Conservation (phyloP, 2,888 invertebrate species). For the Pelosia muscerda region DNA sequence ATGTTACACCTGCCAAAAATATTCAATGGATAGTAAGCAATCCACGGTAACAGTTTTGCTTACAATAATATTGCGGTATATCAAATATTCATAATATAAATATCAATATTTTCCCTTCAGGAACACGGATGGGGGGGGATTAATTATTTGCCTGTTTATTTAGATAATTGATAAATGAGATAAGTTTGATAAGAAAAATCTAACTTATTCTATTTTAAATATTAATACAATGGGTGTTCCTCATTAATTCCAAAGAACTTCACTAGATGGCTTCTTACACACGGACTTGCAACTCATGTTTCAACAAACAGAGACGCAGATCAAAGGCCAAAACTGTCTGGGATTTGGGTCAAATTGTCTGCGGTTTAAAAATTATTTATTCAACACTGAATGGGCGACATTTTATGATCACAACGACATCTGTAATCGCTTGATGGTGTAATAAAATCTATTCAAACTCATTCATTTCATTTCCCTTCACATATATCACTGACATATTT, state of each 20-base stretch:
- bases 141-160: no score
- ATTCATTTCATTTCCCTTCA: not conserved
- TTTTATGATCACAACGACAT: constrained; percentile 3
- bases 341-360: constrained; percentile 2
- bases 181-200: not conserved
- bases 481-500: constrained; percentile 11
- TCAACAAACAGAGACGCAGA: not conserved
- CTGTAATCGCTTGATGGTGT: constrained; percentile 3
- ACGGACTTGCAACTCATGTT: not conserved
- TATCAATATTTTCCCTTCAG: no score
- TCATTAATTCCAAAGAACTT: constrained; percentile 1
- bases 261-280: not conserved
- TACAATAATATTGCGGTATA: no score
- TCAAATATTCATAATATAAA: no score
- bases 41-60: no score
- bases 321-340: not conserved
- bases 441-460: constrained; percentile 3
- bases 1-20: no score
- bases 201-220: not conserved
- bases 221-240: not conserved
- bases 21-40: no score
- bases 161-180: not conserved
- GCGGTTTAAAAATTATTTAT: constrained; percentile 1
- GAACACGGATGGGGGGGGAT: no score
- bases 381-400: not conserved